Evolutionary conservation across 64 coral and sea anemone genomes (phyloP), one percentile per base, ranked within the genome.

Genomic region (Montipora foliosa): DNA sequence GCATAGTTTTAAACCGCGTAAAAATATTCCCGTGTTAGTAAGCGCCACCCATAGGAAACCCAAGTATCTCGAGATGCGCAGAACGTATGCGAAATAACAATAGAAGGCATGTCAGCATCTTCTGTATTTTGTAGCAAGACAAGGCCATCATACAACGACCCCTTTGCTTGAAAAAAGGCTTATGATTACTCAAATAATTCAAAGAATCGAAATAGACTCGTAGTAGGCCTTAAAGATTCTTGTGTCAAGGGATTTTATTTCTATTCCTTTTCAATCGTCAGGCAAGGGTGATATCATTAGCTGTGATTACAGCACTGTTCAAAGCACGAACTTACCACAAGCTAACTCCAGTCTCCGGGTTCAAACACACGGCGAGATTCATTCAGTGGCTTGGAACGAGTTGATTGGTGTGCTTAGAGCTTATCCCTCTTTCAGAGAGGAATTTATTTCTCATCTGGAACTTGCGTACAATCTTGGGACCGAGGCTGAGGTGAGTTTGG

Each of bases 271-370:
- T 85, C 67, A 44, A 49, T 29, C 88, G 24, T 14, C 73, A 93
- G 91, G 91, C 57, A 87, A 88, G 67, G 91, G 91, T 53, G 91
- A 93, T n/a, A 78, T 86, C 19, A 93, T 93, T 45, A 93, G 91
- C 29, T 93, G 91, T 74, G 91, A 93, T 81, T 93, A 93, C 78
- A 82, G 91, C 3, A 71, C 83, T 1, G 59, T 93, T 2, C 57
- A 88, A n/a, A 87, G 76, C 14, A 9, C 76, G 14, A 87, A 87
- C 59, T 24, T 93, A 37, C 91, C 91, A 10, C 87, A 93, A 80
- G 91, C 91, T 58, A 93, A 93, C 50, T 62, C 91, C 47, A 93
- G 91, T 79, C 84, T 93, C 25, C 75, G 84, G 5, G 86, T 93
- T 66, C 91, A 93, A 80, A 83, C 91, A 4, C 91, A 93, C 22